Conservation (phyloP, 2,113 vertebrate species). For the Carassius carassius region DNA sequence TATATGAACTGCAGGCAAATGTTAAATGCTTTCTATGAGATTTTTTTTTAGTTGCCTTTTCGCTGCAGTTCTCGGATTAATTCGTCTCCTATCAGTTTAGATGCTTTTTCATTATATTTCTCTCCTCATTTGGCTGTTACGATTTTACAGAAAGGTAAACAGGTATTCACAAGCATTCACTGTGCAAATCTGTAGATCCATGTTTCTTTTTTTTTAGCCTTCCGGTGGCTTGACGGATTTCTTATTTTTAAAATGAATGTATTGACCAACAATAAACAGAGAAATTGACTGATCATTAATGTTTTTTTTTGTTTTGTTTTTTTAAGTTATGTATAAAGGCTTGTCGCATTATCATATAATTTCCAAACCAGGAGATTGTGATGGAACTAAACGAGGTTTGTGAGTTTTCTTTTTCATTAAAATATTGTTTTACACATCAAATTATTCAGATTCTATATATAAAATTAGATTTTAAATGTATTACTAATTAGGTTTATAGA, state of each 20-base stretch:
- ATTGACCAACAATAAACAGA: constrained; percentile 12
- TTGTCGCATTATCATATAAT: background rate
- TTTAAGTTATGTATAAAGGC: background rate
- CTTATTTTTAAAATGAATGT: background rate
- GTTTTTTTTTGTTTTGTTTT: background rate
- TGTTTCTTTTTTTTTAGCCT: background rate
- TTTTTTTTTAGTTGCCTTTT: background rate
- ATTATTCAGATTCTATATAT: background rate
- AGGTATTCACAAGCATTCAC: background rate
- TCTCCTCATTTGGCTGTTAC: background rate
- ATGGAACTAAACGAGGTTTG: background rate
- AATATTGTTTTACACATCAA: no score
- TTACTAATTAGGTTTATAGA: background rate
- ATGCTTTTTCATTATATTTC: background rate
- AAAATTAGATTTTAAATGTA: background rate
- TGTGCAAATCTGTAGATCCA: background rate
- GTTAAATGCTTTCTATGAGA: background rate
- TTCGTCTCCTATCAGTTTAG: background rate
- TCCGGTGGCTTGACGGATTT: background rate
- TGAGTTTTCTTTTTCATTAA: no score
- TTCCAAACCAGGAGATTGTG: background rate
- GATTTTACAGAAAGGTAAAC: background rate
- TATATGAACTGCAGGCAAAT: background rate
- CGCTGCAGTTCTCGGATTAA: background rate
- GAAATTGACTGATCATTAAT: background rate